Base-by-base conservation (phyloP, 2,888 invertebrate genomes). In the Chalcis sispes region DNA sequence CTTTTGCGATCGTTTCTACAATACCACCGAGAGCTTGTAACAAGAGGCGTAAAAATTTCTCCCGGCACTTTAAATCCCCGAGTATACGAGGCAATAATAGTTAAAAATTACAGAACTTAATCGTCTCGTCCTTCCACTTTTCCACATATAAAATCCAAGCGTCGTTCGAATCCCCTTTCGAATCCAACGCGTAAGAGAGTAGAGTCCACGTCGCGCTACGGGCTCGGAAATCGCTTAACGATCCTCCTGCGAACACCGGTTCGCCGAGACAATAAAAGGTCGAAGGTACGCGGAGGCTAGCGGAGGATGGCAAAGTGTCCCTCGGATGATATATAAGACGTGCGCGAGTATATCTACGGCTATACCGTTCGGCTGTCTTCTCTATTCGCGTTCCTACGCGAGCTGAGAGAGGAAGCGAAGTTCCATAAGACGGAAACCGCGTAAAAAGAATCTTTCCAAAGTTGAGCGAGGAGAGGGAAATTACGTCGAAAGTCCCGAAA, bases 401-500 rank as follows among this genome's bases (percentile, higher is more conserved):
- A n/a, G n/a, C n/a, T n/a, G 10, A 46, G 42, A 75, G 56, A 66
- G 79, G 77, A 77, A 74, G 66, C 79, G 52, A 77, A 79, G 80
- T 79, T 81, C 80, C 82, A 75, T 78, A 81, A 81, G 81, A 84
- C 82, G 82, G 81, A 81, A 81, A 75, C 72, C 77, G 76, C 67
- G 82, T 64, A 85, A 84, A 82, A 84, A 84, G 83, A 84, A 86
- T 85, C 82, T 85, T 84, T 82, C 82, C 82, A 82, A 84, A 85
- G 85, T 80, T 83, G 82, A 81, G 82, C 77, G 79, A 80, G 82
- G 79, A 81, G 81, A 82, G 82, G 83, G 84, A 87, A 88, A 88
- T 88, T 88, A 88, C 88, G 88, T 86, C 87, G 86, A 86, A 88
- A 88, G 87, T 87, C 86, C 84, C 77, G 84, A 86, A 84, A 88